Evolutionary conservation across 2,113 vertebrate species (phyloP), one percentile per base, ranked within the genome.

Genomic region (Pampusana beccarii): DNA sequence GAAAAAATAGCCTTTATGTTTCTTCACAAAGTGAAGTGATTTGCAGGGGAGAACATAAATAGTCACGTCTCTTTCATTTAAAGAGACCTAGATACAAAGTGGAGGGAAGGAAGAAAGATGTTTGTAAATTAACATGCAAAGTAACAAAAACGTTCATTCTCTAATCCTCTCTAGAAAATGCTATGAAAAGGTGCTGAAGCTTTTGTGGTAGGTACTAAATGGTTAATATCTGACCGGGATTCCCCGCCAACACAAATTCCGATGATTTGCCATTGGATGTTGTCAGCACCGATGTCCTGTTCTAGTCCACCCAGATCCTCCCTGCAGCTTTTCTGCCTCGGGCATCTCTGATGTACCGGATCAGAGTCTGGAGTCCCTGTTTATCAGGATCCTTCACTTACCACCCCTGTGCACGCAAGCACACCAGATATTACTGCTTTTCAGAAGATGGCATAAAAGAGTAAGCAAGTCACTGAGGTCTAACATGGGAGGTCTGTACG

Each of bases 211-310:
- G 93, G 5, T 15, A 58, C 17, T 74, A 85, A 94, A 66, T 2
- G 1, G 94, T 96, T 96, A 90, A 93, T 54, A 88, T 56, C 11
- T 28, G 60, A 38, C 93, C 5, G 34, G 90, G 92, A 94, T 95
- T 94, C 95, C 91, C 96, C 34, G 23, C 86, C 80, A 92, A 89
- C 81, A 92, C 87, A 34, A 90, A 89, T 96, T 95, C 66, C 60
- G 2, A 94, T 64, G 80, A 90, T 95, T 51, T 91, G 88, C 78
- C 90, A 95, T 79, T 91, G 96, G 96, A 92, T 77, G 93, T 4
- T 84, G 80, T 85, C 73, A 89, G 95, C 90, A 74, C 74, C 86
- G 24, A 36, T 67, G 90, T 93, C 90, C 93, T 90, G 93, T 78
- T 73, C 62, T 0, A 96, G 94, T 70, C 95, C 87, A 77, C 70